Percentiles rank a stretch among this genome's conserved stretches.
These are phyloP conservation scores for Lates calcarifer DNA, from an alignment of 2,113 vertebrate species.

Conservation along the genomic window DNA sequence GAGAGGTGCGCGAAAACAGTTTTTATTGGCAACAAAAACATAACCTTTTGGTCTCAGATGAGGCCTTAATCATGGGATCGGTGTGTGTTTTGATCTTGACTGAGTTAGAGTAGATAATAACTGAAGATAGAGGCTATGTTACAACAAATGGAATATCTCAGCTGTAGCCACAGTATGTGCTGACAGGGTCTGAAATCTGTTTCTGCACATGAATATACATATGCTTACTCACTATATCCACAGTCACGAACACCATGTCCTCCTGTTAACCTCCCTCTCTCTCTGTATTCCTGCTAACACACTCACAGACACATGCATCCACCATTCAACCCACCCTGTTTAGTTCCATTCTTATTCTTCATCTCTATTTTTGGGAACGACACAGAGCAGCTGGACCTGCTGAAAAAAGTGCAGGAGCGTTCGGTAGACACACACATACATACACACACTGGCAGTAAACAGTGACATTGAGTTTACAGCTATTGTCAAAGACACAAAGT, in stretches of 20 bases:
- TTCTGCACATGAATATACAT: slow-evolving; percentile 45
- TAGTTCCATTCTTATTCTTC: slow-evolving; percentile 70
- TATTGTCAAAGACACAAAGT: slow-evolving; percentile 6
- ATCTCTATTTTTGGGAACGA: slow-evolving; percentile 72
- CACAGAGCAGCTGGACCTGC: slow-evolving; percentile 68
- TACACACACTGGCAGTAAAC: background rate
- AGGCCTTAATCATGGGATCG: background rate
- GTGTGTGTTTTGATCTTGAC: slow-evolving; percentile 2
- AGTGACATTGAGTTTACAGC: slow-evolving; percentile 30
- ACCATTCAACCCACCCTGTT: slow-evolving; percentile 49
- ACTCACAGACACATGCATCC: slow-evolving; percentile 31
- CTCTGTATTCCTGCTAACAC: slow-evolving; percentile 42
- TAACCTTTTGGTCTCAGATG: slow-evolving; percentile 4
- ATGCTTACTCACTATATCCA: slow-evolving; percentile 54
- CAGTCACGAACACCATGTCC: slow-evolving; percentile 60
- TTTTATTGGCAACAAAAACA: slow-evolving; percentile 11
- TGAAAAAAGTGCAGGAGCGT: slow-evolving; percentile 33
- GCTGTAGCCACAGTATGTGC: slow-evolving; percentile 4
- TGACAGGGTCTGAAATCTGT: slow-evolving; percentile 27
- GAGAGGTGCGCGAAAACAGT: background rate
- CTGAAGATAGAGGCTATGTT: background rate
- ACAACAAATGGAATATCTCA: slow-evolving; percentile 30
- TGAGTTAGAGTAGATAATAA: background rate
- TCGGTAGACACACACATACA: slow-evolving; percentile 20
- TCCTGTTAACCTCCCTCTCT: slow-evolving; percentile 63